Percentiles rank a stretch among this genome's conserved stretches.
These are phyloP conservation scores for Microcebus murinus DNA, from an alignment of 2,113 vertebrate genomes.

Conservation along the genomic window DNA sequence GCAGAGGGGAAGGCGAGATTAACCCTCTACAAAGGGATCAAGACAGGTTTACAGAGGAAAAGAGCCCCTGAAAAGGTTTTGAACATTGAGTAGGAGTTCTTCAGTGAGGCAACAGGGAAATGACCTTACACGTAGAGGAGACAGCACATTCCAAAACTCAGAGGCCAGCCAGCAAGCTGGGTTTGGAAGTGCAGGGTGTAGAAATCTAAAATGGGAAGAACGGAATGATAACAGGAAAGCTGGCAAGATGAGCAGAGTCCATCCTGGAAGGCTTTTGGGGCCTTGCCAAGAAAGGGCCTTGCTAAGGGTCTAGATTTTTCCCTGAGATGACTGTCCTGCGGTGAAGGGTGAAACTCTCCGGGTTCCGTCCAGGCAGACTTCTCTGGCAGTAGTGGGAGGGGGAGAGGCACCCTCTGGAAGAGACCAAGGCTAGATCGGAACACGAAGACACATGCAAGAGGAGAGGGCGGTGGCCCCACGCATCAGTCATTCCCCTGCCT, in stretches of 20 bases:
- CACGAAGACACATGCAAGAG: neutral
- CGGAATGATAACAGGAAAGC: too few species aligned
- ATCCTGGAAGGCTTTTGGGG: neutral
- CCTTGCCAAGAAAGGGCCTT: too few species aligned
- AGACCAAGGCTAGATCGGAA: neutral
- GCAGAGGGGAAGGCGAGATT: neutral
- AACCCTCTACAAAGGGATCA: neutral
- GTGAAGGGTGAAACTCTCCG: neutral
- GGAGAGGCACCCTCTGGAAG: neutral
- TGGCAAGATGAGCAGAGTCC: neutral
- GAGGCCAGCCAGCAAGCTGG: neutral
- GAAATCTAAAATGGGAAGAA: neutral
- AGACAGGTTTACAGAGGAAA: neutral
- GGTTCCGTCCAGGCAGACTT: neutral
- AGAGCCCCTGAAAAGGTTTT: neutral
- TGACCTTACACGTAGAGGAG: neutral
- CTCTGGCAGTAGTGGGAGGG: neutral
- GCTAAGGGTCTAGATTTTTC: neutral
- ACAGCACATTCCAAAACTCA: neutral
- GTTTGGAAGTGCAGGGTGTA: neutral
- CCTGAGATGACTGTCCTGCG: neutral
- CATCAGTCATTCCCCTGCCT: neutral
- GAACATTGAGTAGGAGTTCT: neutral
- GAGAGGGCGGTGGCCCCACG: too few species aligned
- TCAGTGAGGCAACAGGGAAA: neutral